A percentile compares a stretch with the other conserved stretches of the same genome.
These are phyloP conservation scores for Chaetops frenatus DNA, from an alignment of 2,113 vertebrate species.

Conservation along the genomic window DNA sequence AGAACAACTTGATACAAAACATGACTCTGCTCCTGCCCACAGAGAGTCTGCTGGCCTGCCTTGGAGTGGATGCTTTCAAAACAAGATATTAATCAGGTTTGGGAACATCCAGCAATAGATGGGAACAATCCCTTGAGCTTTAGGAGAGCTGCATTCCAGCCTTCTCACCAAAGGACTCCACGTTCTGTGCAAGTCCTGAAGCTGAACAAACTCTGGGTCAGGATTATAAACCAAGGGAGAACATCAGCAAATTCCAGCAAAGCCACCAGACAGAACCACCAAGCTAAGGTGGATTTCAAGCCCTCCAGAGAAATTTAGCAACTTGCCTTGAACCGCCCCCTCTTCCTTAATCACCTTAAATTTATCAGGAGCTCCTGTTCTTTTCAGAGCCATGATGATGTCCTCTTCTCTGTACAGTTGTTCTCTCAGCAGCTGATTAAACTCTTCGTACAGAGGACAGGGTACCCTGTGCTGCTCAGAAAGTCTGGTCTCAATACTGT, in stretches of 20 bases:
- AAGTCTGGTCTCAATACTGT: background rate
- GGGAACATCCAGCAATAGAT: background rate
- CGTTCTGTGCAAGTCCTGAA: background rate
- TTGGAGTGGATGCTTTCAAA: background rate
- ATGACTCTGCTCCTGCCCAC: background rate
- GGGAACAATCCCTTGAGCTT: background rate
- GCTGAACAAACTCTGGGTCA: background rate
- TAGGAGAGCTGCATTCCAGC: background rate
- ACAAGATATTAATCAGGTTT: background rate
- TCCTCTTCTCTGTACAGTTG: background rate
- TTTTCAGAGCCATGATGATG: background rate
- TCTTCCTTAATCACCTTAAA: background rate
- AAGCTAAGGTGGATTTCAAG: background rate
- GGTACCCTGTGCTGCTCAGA: background rate
- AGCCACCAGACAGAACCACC: background rate
- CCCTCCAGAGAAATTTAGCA: background rate
- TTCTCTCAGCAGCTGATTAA: background rate
- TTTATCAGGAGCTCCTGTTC: background rate
- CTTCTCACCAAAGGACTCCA: background rate
- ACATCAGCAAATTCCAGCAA: background rate
- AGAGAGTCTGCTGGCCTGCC: background rate
- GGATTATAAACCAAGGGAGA: background rate
- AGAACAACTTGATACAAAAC: background rate
- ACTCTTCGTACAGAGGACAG: background rate
- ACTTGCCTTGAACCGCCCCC: background rate